These are phyloP conservation scores for Sialia sialis DNA, from an alignment of 2,113 vertebrate genomes.

Conservation along the genomic window DNA sequence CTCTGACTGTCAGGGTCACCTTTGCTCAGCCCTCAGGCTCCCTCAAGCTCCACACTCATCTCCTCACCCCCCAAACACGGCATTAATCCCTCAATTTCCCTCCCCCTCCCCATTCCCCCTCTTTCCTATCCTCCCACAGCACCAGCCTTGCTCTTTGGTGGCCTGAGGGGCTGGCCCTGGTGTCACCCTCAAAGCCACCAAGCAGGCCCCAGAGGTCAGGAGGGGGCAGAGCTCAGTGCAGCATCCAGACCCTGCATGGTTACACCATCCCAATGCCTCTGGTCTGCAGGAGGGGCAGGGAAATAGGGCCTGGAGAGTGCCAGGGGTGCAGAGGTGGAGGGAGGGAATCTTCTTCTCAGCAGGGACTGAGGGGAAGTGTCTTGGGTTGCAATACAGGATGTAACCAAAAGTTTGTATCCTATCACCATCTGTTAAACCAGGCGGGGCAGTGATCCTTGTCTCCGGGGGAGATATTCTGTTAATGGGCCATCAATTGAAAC, in stretches of 20 bases:
- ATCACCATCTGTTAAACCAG: too few relatives aligned
- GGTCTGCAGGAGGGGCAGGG: too few relatives aligned
- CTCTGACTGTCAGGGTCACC: background rate
- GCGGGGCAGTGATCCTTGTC: too few relatives aligned
- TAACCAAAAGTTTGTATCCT: too few relatives aligned
- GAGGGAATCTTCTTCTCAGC: background rate
- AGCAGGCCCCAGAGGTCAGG: accelerated
- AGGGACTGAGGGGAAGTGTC: background rate
- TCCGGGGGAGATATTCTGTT: too few relatives aligned
- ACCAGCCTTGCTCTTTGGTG: accelerated
- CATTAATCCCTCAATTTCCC: background rate
- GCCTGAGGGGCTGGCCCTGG: accelerated
- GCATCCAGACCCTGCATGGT: accelerated
- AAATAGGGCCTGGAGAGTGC: too few relatives aligned
- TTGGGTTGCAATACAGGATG: too few relatives aligned
- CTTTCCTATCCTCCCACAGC: background rate
- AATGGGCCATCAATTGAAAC: too few relatives aligned
- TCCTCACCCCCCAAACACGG: accelerated
- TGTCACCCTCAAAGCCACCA: background rate
- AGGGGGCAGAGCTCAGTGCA: background rate
- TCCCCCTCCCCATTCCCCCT: too few relatives aligned
- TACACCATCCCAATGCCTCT: background rate
- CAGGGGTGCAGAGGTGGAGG: background rate
- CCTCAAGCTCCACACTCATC: accelerated
- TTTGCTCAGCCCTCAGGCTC: background rate